Evolutionary conservation across 2,888 invertebrate genomes (phyloP).

Genomic region (Pristionchus fissidentatus): DNA sequence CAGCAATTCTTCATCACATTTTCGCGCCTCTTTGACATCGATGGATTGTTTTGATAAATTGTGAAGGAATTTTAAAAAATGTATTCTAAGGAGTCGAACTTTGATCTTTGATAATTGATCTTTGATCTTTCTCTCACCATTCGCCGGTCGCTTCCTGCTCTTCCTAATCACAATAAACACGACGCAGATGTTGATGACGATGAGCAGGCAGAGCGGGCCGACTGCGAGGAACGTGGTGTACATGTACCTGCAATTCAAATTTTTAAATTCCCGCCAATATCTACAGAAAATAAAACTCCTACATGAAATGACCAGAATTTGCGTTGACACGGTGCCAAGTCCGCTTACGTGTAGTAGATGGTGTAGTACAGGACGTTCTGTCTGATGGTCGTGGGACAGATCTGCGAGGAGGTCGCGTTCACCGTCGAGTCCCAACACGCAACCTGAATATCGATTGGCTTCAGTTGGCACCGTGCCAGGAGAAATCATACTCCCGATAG

Average conservation of each 20-base stretch:
- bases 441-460: conserved; percentile 19
- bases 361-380: conserved; percentile 71
- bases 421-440: conserved; percentile 44
- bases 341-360: conserved; percentile 72
- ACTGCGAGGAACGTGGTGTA: conserved; percentile 74
- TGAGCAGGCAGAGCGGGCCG: conserved; percentile 71
- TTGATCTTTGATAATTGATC: not conserved
- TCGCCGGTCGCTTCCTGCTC: not conserved
- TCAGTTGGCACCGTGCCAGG: not conserved
- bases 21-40: not conserved
- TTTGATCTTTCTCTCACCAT: conserved; percentile 25
- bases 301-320: conserved; percentile 1
- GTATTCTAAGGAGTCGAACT: not conserved
- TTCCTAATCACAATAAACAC: conserved; percentile 59
- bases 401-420: conserved; percentile 54
- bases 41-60: not conserved
- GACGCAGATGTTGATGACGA: conserved; percentile 72
- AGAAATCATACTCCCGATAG: not conserved
- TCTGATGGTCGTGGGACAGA: conserved; percentile 65
- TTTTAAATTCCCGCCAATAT: not conserved
- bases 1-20: not conserved
- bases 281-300: not conserved
- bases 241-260: conserved; percentile 50
- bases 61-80: not conserved
- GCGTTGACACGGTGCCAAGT: not conserved